phyloP scores from a whole-genome alignment of 2,113 vertebrate species.

The Carettochelys insculpta region DNA sequence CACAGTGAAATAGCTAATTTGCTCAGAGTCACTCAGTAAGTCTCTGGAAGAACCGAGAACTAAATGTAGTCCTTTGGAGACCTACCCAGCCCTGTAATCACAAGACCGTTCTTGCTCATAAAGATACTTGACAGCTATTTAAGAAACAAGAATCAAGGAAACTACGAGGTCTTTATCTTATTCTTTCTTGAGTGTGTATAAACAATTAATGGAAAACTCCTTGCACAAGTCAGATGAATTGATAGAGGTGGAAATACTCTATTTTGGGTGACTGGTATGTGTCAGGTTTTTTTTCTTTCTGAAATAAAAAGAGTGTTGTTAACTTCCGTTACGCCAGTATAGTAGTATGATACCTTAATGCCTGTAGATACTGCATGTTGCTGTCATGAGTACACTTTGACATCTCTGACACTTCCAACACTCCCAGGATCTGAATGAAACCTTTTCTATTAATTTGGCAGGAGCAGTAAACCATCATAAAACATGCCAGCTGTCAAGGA shows the following conservation, averaged over 20 bases:
- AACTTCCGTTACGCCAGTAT: slow-evolving; percentile 69
- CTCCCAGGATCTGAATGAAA: slow-evolving; percentile 81
- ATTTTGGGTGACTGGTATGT: background rate
- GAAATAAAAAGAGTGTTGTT: slow-evolving; percentile 57
- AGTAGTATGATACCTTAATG: slow-evolving; percentile 65
- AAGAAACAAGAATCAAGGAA: slow-evolving; percentile 1
- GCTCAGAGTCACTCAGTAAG: fast-evolving
- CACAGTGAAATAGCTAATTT: background rate
- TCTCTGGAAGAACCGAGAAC: background rate
- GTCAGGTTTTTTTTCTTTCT: slow-evolving; percentile 33
- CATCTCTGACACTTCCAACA: slow-evolving; percentile 71
- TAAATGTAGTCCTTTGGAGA: background rate
- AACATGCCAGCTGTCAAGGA: slow-evolving; percentile 87
- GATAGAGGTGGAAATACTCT: slow-evolving; percentile 30
- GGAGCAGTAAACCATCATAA: slow-evolving; percentile 79
- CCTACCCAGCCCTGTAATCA: background rate
- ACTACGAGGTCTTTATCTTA: background rate
- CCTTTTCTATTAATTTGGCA: slow-evolving; percentile 74
- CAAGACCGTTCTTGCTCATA: background rate
- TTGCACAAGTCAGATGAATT: slow-evolving; percentile 29
- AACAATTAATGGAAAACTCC: slow-evolving; percentile 32
- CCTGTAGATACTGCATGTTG: slow-evolving; percentile 71
- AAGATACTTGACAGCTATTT: background rate
- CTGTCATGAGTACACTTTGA: slow-evolving; percentile 75
- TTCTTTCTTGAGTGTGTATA: background rate